Evolutionary conservation across 37 sponge, comb jelly and placozoan species (phyloP).

Genomic region (Aphrocallistes beatrix): DNA sequence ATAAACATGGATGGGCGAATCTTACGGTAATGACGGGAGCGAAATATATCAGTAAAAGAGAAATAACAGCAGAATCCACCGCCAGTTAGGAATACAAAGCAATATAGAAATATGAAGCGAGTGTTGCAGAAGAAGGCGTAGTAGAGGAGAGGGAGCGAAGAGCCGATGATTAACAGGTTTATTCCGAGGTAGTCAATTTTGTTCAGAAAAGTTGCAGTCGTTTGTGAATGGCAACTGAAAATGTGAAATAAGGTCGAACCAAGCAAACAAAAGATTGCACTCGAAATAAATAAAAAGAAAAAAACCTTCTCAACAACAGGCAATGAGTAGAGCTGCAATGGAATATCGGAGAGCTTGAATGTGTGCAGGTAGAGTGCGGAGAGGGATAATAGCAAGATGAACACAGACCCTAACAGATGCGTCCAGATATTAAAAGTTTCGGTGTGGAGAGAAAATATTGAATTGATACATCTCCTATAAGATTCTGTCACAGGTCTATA

Average conservation of each 20-base stretch:
- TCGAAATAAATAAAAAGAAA: constrained; percentile 53
- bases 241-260: constrained; percentile 73
- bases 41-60: constrained; percentile 58
- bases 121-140: constrained; percentile 77
- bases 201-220: constrained; percentile 35
- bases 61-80: constrained; percentile 37
- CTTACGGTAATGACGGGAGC: constrained; percentile 45
- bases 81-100: constrained; percentile 35
- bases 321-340: constrained; percentile 18
- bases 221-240: constrained; percentile 62
- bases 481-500: constrained; percentile 74
- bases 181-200: constrained; percentile 87
- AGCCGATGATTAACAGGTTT: constrained; percentile 68
- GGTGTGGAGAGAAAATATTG: constrained; percentile 80
- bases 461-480: constrained; percentile 56
- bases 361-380: constrained; percentile 37
- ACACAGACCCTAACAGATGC: constrained; percentile 68
- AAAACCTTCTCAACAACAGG: constrained; percentile 67
- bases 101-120: constrained; percentile 26
- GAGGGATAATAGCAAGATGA: constrained; percentile 32
- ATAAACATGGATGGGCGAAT: constrained; percentile 56
- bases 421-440: constrained; percentile 99
- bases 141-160: constrained; percentile 68
- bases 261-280: constrained; percentile 65
- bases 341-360: constrained; percentile 25